Base-by-base conservation (phyloP, 2,797 vertebrate species). In the Sphenodon punctatus region DNA sequence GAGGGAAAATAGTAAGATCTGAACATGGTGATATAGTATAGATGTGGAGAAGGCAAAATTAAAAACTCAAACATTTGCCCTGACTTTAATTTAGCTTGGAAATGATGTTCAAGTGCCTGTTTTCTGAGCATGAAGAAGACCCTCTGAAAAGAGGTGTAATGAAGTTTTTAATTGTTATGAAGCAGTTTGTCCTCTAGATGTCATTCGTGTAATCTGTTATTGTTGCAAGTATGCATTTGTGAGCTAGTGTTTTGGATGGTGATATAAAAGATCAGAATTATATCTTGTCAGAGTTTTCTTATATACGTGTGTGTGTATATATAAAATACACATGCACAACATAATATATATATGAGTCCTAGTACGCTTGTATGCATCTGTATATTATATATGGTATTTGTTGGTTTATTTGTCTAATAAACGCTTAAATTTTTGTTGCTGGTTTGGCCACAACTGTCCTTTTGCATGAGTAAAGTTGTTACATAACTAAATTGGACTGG, bases 141-240 rank as follows among this genome's bases (percentile, higher is more conserved):
- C n/a, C n/a, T n/a, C n/a, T n/a, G n/a, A 23, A 66, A 6, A 39
- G 22, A 36, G 68, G 74, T 49, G 5, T 8, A 48, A 67, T 48
- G 66, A 68, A 74, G 46, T 65, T 14, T 3, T 67, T 64, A 19
- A 53, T 66, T 89, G 93, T 87, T 84, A 90, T 95, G 84, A 70
- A 60, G 64, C 17, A 1, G 2, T 61, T 4, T 32, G 56, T 78
- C 95, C 96, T 95, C 96, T 96, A 96, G 96, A 95, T 97, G 96
- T 95, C 96, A 96, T 81, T 95, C 86, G 84, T 86, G 96, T 94
- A 95, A 96, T 94, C 94, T 91, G 42, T 67, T 92, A 95, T 80
- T 49, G 70, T 72, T 73, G 41, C 70, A 67, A n/a, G 36, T 16
- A 1, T 73, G 43, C 63, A 12, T 74, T 87, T 89, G 77, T 67